A percentile compares a stretch with the other conserved stretches of the same genome.
phyloP scores from a whole-genome alignment of 2,113 vertebrate species.

The Phyllostomus discolor region DNA sequence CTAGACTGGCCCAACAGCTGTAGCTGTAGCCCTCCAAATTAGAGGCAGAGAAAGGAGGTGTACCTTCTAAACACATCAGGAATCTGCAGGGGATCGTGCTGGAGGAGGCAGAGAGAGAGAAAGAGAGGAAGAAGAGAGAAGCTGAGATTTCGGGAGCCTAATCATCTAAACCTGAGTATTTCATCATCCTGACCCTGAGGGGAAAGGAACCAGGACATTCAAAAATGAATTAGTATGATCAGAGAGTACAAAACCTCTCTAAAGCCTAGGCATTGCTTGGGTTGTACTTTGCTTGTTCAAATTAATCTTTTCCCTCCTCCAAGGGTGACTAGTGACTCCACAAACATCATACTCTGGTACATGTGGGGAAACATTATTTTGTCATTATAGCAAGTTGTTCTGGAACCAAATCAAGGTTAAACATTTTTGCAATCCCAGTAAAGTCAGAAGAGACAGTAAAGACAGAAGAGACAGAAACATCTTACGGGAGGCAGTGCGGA shows the following conservation, averaged over 20 bases:
- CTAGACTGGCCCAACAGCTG: not conserved
- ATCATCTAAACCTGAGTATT: constrained; percentile 2
- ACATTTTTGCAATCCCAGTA: not conserved
- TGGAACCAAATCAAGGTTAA: not conserved
- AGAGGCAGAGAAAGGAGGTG: constrained; percentile 16
- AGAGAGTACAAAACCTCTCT: not conserved
- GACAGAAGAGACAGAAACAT: not conserved
- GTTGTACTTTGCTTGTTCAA: constrained; percentile 23
- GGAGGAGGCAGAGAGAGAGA: not conserved
- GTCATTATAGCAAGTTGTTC: not conserved
- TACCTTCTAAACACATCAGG: constrained; percentile 10
- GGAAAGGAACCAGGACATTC: not conserved
- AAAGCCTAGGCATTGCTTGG: not conserved
- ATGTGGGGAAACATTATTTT: not conserved
- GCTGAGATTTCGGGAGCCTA: not conserved
- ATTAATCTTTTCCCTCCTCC: not conserved
- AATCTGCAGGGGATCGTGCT: not conserved
- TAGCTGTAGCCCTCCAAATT: not conserved
- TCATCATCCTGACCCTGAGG: constrained; percentile 6
- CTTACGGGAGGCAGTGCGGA: not conserved
- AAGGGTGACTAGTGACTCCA: not conserved
- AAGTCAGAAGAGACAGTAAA: not conserved
- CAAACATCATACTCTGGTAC: not conserved
- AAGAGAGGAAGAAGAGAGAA: not conserved
- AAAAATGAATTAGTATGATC: not conserved